Evolutionary conservation across 1,140 invertebrate genomes (phyloP).

Genomic region (Drosophila truncata): DNA sequence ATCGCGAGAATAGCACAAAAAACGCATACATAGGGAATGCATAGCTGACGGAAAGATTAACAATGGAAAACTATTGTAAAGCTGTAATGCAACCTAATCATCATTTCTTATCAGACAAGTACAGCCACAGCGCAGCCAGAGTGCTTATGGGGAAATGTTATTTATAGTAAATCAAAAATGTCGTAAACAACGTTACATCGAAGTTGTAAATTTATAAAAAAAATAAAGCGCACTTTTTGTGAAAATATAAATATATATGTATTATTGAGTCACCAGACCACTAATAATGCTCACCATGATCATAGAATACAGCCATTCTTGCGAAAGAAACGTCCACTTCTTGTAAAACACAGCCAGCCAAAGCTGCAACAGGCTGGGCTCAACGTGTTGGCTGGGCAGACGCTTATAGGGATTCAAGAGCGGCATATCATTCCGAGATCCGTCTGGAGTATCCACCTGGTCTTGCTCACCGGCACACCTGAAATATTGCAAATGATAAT

Average conservation of each 20-base stretch:
- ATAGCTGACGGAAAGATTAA: constrained; percentile 37
- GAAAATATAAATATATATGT: background rate
- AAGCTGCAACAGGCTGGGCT: constrained; percentile 44
- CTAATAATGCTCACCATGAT: constrained; percentile 67
- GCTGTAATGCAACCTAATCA: background rate
- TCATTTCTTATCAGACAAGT: background rate
- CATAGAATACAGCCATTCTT: constrained; percentile 61
- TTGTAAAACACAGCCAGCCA: constrained; percentile 77
- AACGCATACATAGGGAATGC: constrained; percentile 51
- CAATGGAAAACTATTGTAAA: background rate
- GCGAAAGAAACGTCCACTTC: constrained; percentile 70
- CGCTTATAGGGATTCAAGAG: constrained; percentile 53
- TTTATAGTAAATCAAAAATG: background rate
- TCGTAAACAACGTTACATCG: too few species aligned
- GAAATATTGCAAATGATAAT: background rate
- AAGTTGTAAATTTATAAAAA: too few species aligned
- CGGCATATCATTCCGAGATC: constrained; percentile 32
- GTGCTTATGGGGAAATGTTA: background rate
- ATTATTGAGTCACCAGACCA: too few species aligned
- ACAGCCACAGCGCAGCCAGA: background rate
- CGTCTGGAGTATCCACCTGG: constrained; percentile 68
- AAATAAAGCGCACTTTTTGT: too few species aligned
- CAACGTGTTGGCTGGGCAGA: constrained; percentile 10
- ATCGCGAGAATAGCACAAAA: constrained; percentile 53
- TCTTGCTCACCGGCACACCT: constrained; percentile 73